Evolutionary conservation across 2,797 vertebrate species (phyloP).

Genomic region (Distichodus sexfasciatus): DNA sequence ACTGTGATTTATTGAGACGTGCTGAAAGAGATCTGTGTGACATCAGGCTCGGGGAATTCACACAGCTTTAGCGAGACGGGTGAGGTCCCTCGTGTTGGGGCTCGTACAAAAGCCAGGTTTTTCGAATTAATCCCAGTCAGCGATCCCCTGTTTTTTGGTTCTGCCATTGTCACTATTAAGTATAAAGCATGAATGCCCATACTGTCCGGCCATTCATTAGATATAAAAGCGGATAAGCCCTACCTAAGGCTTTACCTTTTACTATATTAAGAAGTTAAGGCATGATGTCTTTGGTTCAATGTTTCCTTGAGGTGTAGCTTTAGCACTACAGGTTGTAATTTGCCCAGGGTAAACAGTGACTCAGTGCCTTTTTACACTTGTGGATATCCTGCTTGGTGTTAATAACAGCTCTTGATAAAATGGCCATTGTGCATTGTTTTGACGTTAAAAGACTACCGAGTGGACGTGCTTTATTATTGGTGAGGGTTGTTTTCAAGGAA

Average conservation of each 20-base stretch:
- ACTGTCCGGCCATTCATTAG: neutral
- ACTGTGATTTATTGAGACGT: slow-evolving; percentile 35
- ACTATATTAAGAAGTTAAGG: neutral
- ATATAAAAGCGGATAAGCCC: neutral
- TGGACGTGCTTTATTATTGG: neutral
- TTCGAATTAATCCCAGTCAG: slow-evolving; percentile 22
- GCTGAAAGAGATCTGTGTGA: slow-evolving; percentile 35
- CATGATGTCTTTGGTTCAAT: neutral
- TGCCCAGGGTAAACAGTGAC: slow-evolving; percentile 14
- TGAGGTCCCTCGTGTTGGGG: slow-evolving; percentile 23
- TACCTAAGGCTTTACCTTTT: neutral
- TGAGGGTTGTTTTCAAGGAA: neutral
- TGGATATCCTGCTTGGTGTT: slow-evolving; percentile 27
- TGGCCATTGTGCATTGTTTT: neutral
- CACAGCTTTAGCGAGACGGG: neutral
- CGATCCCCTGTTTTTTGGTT: slow-evolving; percentile 1
- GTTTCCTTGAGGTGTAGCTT: neutral
- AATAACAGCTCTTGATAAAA: neutral
- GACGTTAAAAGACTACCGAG: neutral
- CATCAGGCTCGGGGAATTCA: slow-evolving; percentile 40
- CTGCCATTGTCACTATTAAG: slow-evolving; percentile 25
- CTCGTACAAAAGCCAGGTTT: slow-evolving; percentile 29
- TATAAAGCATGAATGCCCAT: neutral
- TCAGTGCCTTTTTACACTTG: neutral
- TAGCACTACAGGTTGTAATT: neutral